Base-by-base conservation (phyloP, 2,797 vertebrate genomes). In the Lacerta agilis region DNA sequence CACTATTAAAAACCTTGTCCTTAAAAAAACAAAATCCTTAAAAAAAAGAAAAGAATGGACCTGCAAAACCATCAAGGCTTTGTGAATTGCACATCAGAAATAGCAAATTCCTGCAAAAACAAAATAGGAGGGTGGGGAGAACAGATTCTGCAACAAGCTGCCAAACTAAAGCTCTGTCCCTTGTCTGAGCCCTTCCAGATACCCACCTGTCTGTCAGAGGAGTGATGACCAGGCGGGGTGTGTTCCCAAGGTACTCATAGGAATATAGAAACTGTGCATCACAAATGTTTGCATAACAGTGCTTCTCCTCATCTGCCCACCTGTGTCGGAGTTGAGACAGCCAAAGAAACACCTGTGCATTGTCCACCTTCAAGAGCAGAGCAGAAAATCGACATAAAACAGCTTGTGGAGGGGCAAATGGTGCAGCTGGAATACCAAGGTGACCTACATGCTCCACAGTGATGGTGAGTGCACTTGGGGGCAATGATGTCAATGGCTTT, bases 231-330 rank as follows among this genome's bases (percentile, higher is more conserved):
- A 99, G 96, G 75, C 98, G 98, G 3, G 98, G 98, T 0, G 98
- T 99, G 94, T 99, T 99, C 91, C 99, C 99, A 89, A 99, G 97
- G 93, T 99, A 99, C 92, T 99, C 99, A 1, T 99, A 99, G 76
- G 97, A 98, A 95, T 99, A 99, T 1, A 97, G 95, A 92, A 99
- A 99, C 95, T 98, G 98, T 1, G 99, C 98, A 0, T 99, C 99
- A 0, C 99, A 99, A 95, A 99, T 99, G 96, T 98, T 98, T 88
- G 98, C 98, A 69, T 97, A 98, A 95, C 99, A 99, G 87, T 99
- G 98, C 82, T 94, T 97, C 85, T 98, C 97, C 86, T 96, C 96
- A 29, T 99, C 99, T 0, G 97, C 95, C 99, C 99, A 99, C 2
- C 97, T 97, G 93, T 99, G 99, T 36, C 99, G 97, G 43, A 99